Evolutionary conservation across 2,797 vertebrate genomes (phyloP), one percentile per base, ranked within the genome.

Genomic region (Aldrovandia affinis): DNA sequence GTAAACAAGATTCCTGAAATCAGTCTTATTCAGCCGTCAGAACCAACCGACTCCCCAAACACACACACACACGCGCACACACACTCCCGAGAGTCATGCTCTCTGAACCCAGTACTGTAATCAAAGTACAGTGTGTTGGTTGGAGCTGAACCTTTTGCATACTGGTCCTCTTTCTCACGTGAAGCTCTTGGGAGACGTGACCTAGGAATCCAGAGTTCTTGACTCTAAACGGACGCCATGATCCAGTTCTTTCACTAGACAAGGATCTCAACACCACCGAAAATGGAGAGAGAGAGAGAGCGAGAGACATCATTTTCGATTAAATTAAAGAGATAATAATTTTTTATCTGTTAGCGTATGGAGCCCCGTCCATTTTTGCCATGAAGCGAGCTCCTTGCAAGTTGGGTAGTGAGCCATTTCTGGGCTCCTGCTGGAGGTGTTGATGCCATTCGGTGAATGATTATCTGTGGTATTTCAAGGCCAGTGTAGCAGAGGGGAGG

Each of bases 1-100:
- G 87, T 87, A 93, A 92, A 93, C 90, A 91, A 82, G 75, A 80
- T 57, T 73, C 88, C 83, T 33, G 83, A 86, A 89, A 78, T 86
- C 84, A 87, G 87, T 85, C 86, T 84, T 88, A 89, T 89, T 75
- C 85, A 86, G 87, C 85, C 82, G 83, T 85, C 84, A 78, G 80
- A 90, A 86, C 87, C 88, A 86, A 81, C 83, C 44, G n/a, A 77
- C 39, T 6, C 33, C 36, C 36, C 6, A 20, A 15, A 18, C 3
- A 4, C 12, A 36, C 39, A 22, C 9, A 25, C 39, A 22, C 36
- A 22, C 2, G 18, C 54, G 14, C 54, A 18, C 55, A 57, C 55
- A 57, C 22, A 25, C 1, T 44, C 22, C 42, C 42, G 44, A 25
- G 39, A 44, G 9, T 39, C 33, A 39, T 39, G 20, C 22, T n/a